phyloP scores from a whole-genome alignment of 2,888 invertebrate genomes.

The Pycnomerus fuliginosus region DNA sequence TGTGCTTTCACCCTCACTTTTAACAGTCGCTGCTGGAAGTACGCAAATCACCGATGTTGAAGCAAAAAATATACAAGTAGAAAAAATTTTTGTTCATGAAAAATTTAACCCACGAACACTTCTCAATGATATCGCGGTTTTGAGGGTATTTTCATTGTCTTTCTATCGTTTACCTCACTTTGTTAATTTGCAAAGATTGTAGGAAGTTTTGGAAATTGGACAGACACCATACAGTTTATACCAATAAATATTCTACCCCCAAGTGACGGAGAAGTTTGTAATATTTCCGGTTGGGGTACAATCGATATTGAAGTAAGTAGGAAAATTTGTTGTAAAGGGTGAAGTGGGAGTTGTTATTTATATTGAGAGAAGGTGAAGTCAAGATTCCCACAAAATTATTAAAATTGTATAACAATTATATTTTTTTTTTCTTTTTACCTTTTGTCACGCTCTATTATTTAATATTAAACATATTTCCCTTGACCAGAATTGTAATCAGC shows the following conservation, averaged over 20 bases:
- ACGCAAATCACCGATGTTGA: neutral
- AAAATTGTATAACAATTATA: no score
- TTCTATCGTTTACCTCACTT: neutral
- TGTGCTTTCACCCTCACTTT: neutral
- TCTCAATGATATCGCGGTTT: constrained; percentile 20
- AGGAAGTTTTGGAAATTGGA: constrained; percentile 3
- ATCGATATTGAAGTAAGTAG: no score
- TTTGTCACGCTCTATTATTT: no score
- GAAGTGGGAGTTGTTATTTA: no score
- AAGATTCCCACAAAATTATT: no score
- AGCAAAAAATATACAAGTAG: no score
- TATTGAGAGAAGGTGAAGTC: no score
- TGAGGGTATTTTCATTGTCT: constrained; percentile 9
- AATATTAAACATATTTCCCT: no score
- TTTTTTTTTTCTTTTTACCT: neutral
- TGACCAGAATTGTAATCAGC: no score
- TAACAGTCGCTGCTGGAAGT: constrained; percentile 5
- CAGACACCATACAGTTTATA: neutral
- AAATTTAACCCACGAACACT: constrained; percentile 7
- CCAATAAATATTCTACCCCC: neutral
- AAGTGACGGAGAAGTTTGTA: constrained; percentile 1
- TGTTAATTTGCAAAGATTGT: constrained; percentile 3
- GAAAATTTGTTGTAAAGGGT: neutral
- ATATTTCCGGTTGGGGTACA: no score
- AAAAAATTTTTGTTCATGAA: constrained; percentile 8